Evolutionary conservation across 1,140 invertebrate species (phyloP), one percentile per base, ranked within the genome.

Genomic region (Phenacoccus solenopsis): DNA sequence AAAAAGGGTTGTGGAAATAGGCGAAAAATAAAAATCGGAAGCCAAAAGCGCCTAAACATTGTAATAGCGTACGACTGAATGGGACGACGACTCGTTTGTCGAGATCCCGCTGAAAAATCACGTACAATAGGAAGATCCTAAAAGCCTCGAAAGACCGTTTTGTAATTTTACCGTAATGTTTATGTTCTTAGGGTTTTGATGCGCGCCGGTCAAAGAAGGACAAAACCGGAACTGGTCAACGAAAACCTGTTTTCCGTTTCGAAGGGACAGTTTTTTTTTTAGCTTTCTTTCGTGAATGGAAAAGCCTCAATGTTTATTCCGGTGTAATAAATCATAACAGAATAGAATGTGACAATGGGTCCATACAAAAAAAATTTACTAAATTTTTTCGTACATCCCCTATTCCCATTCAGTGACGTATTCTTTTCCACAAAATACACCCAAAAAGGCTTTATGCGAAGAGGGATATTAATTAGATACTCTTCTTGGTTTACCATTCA

Each of bases 311-410:
- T 64, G 59, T 64, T 64, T 64, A 27, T 64, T 64, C 59, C 59
- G 59, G 59, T 64, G 59, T 64, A 64, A 64, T 64, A 64, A 64
- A 64, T 64, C 59, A 64, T 64, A 64, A 64, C 59, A 64, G 59
- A n/a, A 38, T 9, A 38, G 9, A 64, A 64, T 25, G 25, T 22
- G 59, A 64, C 59, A 16, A 10, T 24, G 59, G 59, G 59, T 64
- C 25, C 21, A 64, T 25, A 25, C 4, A 4, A 25, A 25, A 27
- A 64, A 64, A 25, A 64, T 64, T 64, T 3, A 24, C 16, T 4
- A 10, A 25, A 24, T 64, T 64, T 64, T 64, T 64, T 64, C 21
- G 7, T 10, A 25, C 13, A 24, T 64, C 38, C 38, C 30, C 38
- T 64, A 24, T 64, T 38, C n/a, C 32, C 32, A 38, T 38, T 64